These are phyloP conservation scores for Fulica atra DNA, from an alignment of 2,113 vertebrate species.

Conservation along the genomic window DNA sequence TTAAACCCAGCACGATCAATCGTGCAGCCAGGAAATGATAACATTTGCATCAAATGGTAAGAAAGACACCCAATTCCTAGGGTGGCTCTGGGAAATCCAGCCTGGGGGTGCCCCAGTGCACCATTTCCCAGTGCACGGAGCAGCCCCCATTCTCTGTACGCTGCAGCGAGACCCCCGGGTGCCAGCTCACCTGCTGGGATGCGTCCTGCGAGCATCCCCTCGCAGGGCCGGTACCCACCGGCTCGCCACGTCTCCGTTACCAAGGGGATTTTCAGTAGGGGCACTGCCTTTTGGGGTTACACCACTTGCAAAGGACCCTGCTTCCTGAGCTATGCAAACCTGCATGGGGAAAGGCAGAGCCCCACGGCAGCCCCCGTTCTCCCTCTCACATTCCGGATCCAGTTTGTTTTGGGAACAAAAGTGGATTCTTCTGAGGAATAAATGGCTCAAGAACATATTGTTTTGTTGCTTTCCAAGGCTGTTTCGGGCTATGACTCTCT, in stretches of 20 bases:
- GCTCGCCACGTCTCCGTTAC: not conserved
- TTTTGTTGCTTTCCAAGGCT: not conserved
- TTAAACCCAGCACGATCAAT: not conserved
- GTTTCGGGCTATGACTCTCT: not conserved
- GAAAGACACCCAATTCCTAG: not conserved
- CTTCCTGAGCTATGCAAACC: not conserved
- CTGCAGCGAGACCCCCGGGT: accelerated
- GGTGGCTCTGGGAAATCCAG: not conserved
- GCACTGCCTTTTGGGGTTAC: too few relatives aligned
- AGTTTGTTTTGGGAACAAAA: not conserved
- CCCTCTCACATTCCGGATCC: not conserved
- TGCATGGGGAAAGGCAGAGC: not conserved
- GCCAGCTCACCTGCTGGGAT: accelerated
- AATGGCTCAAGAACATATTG: not conserved
- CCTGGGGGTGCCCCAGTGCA: too few relatives aligned
- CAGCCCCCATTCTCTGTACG: not conserved
- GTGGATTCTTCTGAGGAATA: not conserved
- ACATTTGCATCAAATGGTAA: not conserved
- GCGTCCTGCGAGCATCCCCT: not conserved
- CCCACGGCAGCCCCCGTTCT: not conserved
- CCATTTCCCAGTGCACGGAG: accelerated
- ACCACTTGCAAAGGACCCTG: accelerated
- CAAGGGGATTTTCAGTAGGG: accelerated
- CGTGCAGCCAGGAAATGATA: not conserved
- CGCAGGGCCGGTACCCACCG: accelerated